These are phyloP conservation scores for Tyto alba DNA, from an alignment of 2,113 vertebrate genomes.

Conservation along the genomic window DNA sequence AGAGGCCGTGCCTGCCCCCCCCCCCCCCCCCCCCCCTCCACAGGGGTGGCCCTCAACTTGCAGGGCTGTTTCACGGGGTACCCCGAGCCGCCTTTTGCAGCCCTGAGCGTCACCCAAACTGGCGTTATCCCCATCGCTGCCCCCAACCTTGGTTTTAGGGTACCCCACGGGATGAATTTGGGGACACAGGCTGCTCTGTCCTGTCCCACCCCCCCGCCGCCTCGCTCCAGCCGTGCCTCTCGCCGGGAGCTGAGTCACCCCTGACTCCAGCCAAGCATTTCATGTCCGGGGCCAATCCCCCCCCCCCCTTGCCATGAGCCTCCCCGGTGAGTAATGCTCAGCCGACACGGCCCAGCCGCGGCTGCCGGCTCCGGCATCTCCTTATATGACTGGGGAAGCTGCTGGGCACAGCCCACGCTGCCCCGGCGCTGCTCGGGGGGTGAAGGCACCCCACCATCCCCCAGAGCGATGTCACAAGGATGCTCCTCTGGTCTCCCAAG, in stretches of 20 bases:
- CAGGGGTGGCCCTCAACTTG: background rate
- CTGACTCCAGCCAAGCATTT: background rate
- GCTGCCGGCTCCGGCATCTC: slow-evolving; percentile 36
- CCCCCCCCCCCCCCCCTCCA: too few relatives aligned
- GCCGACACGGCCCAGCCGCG: background rate
- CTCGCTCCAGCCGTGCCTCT: accelerated
- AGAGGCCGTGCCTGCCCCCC: background rate
- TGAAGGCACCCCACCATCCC: accelerated
- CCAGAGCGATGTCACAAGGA: accelerated
- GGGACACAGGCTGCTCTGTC: accelerated
- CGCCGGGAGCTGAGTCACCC: slow-evolving; percentile 19
- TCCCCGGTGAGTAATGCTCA: slow-evolving; percentile 60
- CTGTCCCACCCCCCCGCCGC: background rate
- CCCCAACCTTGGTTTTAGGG: background rate
- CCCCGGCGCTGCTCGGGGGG: accelerated
- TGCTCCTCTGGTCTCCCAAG: background rate
- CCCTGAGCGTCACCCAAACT: accelerated
- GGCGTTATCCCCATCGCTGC: accelerated
- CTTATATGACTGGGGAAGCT: slow-evolving; percentile 49
- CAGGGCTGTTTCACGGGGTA: accelerated
- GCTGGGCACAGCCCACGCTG: background rate
- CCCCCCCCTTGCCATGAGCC: background rate
- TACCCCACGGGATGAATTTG: accelerated
- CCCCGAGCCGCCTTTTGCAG: background rate
- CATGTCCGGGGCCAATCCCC: background rate